Evolutionary conservation across 2,888 invertebrate genomes (phyloP), one percentile per base, ranked within the genome.

Genomic region (Zaprionus lineosus): DNA sequence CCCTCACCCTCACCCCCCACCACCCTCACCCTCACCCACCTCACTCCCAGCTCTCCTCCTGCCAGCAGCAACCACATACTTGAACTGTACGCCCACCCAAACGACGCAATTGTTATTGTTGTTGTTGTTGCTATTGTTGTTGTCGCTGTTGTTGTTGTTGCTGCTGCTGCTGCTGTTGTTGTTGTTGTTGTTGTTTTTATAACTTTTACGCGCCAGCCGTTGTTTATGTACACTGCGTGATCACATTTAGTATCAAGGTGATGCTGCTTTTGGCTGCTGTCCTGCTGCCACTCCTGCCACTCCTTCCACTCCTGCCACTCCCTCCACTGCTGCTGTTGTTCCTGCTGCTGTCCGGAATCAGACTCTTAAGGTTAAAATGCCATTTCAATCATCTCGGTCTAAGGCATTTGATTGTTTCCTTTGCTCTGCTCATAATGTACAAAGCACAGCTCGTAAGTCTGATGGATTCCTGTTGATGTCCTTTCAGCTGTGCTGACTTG

Each of bases 201-300:
- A 59, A 61, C 73, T 63, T 67, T 56, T 59, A 59, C 67, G 56
- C 68, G 64, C 7, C 59, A 56, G 37, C 48, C 67, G 43, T 69
- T 82, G 78, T 77, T 84, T 77, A 79, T 79, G 82, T 72, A 58
- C 61, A 52, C 55, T 79, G 61, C 84, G 78, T 79, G 78, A 79
- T 84, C 82, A 62, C 82, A 84, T 84, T 84, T 79, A 62, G 46
- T 34, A 56, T 44, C 55, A 66, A 66, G 58, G 58, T 62, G 56
- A 18, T 51, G 51, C 7, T 24, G 19, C 8, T 14, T 19, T 9
- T 43, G 37, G 47, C 39, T 48, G 26, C 34, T 33, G 26, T 31
- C 18, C 8, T 16, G 31, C 46, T 52, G 24, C n/a, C n/a, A 8
- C 24, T 24, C 24, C n/a, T 24, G 6, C 24, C 21, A 5, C 7